Base-by-base conservation (phyloP, 2,113 vertebrate genomes). In the Microcebus tavaratra region DNA sequence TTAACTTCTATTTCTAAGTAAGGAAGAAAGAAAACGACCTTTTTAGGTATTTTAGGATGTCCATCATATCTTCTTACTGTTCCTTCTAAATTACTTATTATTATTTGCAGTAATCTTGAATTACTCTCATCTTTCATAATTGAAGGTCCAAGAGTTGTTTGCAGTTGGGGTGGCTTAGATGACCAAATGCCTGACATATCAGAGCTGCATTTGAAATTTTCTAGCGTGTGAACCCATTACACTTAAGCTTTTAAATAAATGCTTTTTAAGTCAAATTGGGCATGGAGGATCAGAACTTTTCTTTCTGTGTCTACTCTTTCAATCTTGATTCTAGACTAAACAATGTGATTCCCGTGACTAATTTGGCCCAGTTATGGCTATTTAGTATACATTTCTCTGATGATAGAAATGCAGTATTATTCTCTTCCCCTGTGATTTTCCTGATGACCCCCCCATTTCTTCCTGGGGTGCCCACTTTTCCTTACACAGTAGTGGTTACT, bases 381-480 rank as follows among this genome's bases (percentile, higher is more conserved):
- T 67, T 96, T 70, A 55, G 81, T 53, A 10, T 78, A 45, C 42
- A 3, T 94, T 89, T 94, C 50, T n/a, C 36, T 31, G 50, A n/a
- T 13, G 93, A 53, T 2, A 13, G 67, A 73, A 39, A 82, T 45
- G 34, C 25, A 68, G 48, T 42, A 61, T 29, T 75, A 20, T 79
- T 25, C 12, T 83, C 10, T 50, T 84, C 21, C 53, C 61, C 31
- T 29, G 31, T 83, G 87, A 75, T 92, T 96, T 95, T 91, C 23
- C 78, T 31, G 63, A 75, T 18, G 34, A 29, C 13, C 6, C 29
- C 73, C 76, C 6, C 7, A 42, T 75, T 90, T 90, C 86, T 86
- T 91, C 73, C n/a, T 67, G 29, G 21, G 82, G 57, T 15, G 23
- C 45, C 68, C 65, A 95, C 91, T 95, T 96, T 96, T 73, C 78